Base-by-base conservation (phyloP, 1,140 invertebrate species). In the Drosophila chauvacae region DNA sequence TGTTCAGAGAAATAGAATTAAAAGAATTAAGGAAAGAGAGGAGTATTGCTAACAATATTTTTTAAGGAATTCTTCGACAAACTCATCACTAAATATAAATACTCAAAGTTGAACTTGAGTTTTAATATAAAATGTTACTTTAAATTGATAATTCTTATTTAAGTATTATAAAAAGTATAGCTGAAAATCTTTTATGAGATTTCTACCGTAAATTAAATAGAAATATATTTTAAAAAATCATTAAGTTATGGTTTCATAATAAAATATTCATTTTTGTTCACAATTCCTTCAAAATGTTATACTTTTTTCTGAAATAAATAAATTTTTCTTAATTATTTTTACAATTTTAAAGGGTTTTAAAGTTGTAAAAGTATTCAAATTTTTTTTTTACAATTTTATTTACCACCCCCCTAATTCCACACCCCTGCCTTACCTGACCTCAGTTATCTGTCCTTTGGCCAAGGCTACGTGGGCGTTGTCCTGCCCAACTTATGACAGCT, bases 401-500 rank as follows among this genome's bases (percentile, higher is more conserved):
- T 5, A 23, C 1, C 30, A 48, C 33, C 35, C 42, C 53, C 28
- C 16, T 33, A 2, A 23, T 28, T 11, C 30, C 23, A 39, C 26
- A 18, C 14, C 45, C 1, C 30, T 72, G 69, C 45, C n/a, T 37
- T 14, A 76, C 79, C 83, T 86, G 82, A 86, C 83, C 80, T 55
- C 83, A 79, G 83, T 66, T 82, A 71, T 69, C 71, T 73, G 71
- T 77, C 73, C 69, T 23, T 60, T 51, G 61, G 11, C 51, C 55
- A 35, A 39, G 55, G 28, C 35, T 71, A 26, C 73, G 57, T 81
- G 68, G 77, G 73, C 80, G 62, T 82, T 80, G 77, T 64, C 80
- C 83, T 70, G 74, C 60, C 72, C 68, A 77, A 87, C 84, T 87
- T 87, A 87, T 87, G 83, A 87, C 83, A 87, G 79, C 83, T 87